Conservation (phyloP, 1,140 invertebrate species). For the Drosophila yakuba region DNA sequence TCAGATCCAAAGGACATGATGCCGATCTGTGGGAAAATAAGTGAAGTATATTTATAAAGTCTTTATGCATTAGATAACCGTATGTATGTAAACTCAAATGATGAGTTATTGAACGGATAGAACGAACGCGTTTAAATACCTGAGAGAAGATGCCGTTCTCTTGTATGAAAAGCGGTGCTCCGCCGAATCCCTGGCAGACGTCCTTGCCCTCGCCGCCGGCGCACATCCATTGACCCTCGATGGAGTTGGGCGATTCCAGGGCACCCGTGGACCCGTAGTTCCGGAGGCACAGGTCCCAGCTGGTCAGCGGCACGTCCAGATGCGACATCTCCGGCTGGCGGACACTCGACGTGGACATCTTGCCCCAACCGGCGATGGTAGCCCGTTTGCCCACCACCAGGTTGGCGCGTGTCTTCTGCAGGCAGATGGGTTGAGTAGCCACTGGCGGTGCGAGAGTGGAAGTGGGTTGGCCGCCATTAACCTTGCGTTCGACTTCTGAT, state of each 20-base stretch:
- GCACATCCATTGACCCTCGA: slow-evolving; percentile 88
- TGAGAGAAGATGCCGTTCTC: slow-evolving; percentile 87
- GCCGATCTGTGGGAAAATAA: slow-evolving; percentile 86
- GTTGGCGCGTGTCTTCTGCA: slow-evolving; percentile 85
- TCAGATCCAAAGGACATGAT: slow-evolving; percentile 90
- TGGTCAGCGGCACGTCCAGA: slow-evolving; percentile 79
- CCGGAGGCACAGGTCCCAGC: slow-evolving; percentile 82
- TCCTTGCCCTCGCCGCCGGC: slow-evolving; percentile 89
- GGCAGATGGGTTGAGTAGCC: slow-evolving; percentile 86
- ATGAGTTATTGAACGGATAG: background rate
- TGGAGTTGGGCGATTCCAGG: slow-evolving; percentile 83
- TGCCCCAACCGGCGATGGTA: slow-evolving; percentile 83
- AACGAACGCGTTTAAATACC: slow-evolving; percentile 71
- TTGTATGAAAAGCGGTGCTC: slow-evolving; percentile 87
- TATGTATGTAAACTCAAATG: too few species aligned
- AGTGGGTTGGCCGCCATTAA: slow-evolving; percentile 20
- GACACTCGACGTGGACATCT: slow-evolving; percentile 77
- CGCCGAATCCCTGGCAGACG: slow-evolving; percentile 90
- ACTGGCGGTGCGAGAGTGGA: slow-evolving; percentile 69
- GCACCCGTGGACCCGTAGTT: slow-evolving; percentile 83
- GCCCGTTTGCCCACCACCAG: slow-evolving; percentile 85
- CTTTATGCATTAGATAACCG: too few species aligned
- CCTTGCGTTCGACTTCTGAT: slow-evolving; percentile 19
- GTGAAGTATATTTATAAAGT: background rate
- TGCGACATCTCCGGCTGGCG: slow-evolving; percentile 82